Percentiles rank a stretch among this genome's conserved stretches.
phyloP scores from a whole-genome alignment of 2,888 invertebrate species.

The Anaspis maculata region DNA sequence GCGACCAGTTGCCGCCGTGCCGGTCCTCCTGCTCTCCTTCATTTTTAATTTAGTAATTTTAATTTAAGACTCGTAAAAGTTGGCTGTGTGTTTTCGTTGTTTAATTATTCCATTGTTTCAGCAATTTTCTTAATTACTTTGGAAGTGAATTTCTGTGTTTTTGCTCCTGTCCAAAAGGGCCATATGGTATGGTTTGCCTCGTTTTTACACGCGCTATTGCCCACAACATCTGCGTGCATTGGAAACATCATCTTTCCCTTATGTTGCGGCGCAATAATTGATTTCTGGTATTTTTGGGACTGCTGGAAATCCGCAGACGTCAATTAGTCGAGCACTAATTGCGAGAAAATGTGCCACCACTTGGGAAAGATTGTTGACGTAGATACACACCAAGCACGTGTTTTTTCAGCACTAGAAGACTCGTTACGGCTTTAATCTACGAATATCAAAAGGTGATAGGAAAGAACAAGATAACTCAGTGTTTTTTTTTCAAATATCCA shows the following conservation, averaged over 20 bases:
- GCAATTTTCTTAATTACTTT: slow-evolving; percentile 32
- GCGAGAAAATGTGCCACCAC: no score
- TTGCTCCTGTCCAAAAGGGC: slow-evolving; percentile 14
- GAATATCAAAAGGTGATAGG: no score
- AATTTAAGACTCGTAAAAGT: slow-evolving; percentile 22
- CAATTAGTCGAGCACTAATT: no score
- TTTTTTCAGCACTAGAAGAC: no score
- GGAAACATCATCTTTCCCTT: not conserved
- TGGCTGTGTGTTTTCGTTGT: slow-evolving; percentile 20
- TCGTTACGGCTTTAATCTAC: no score
- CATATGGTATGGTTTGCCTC: slow-evolving; percentile 20
- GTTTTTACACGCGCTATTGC: not conserved
- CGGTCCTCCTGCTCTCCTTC: slow-evolving; percentile 14
- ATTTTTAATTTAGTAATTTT: slow-evolving; percentile 28
- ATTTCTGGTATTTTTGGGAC: no score
- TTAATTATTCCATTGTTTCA: slow-evolving; percentile 31
- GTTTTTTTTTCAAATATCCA: no score
- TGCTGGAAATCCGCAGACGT: no score
- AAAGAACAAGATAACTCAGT: no score
- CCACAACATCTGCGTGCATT: not conserved
- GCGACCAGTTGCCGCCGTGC: slow-evolving; percentile 10
- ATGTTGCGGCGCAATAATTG: not conserved
- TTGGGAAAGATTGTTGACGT: no score
- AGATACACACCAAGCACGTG: no score
- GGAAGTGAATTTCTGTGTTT: slow-evolving; percentile 23